phyloP scores from a whole-genome alignment of 2,888 invertebrate genomes.

The Helleia helle region DNA sequence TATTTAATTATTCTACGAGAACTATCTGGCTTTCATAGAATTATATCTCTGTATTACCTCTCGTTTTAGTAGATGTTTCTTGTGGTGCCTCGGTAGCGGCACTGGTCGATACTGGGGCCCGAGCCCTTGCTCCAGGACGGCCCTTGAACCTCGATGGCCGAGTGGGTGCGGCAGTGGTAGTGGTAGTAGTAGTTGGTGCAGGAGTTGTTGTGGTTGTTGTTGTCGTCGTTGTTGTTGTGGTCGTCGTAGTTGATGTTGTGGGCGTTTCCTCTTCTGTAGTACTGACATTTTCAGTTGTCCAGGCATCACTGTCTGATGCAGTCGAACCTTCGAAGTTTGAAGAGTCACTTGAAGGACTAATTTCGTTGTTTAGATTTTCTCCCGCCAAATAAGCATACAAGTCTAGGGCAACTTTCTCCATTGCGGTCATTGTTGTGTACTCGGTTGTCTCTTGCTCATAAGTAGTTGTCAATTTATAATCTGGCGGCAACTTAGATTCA shows the following conservation, averaged over 20 bases:
- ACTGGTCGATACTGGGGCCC: slow-evolving; percentile 55
- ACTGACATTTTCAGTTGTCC: slow-evolving; percentile 59
- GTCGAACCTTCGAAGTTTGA: slow-evolving; percentile 50
- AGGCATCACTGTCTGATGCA: slow-evolving; percentile 43
- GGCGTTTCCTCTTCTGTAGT: slow-evolving; percentile 68
- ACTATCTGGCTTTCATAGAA: too few species aligned
- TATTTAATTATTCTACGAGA: too few species aligned
- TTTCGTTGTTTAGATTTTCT: slow-evolving; percentile 76
- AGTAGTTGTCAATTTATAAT: slow-evolving; percentile 53
- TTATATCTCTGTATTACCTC: too few species aligned
- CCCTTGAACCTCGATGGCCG: slow-evolving; percentile 60
- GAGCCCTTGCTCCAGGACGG: slow-evolving; percentile 54
- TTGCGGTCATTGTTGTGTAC: slow-evolving; percentile 78
- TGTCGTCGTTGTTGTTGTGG: slow-evolving; percentile 73
- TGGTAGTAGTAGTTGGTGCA: slow-evolving; percentile 63
- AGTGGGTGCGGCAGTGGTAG: slow-evolving; percentile 52
- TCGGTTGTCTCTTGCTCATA: slow-evolving; percentile 70
- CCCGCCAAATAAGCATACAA: slow-evolving; percentile 85
- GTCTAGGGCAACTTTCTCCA: slow-evolving; percentile 88
- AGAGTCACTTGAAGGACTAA: slow-evolving; percentile 48
- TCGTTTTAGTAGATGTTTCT: slow-evolving; percentile 59
- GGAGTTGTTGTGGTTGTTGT: slow-evolving; percentile 73
- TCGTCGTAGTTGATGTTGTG: slow-evolving; percentile 62
- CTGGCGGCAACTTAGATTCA: slow-evolving; percentile 55
- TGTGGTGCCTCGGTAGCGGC: slow-evolving; percentile 56